These are phyloP conservation scores for Hippopotamus amphibius DNA, from an alignment of 2,113 vertebrate species.

Conservation along the genomic window DNA sequence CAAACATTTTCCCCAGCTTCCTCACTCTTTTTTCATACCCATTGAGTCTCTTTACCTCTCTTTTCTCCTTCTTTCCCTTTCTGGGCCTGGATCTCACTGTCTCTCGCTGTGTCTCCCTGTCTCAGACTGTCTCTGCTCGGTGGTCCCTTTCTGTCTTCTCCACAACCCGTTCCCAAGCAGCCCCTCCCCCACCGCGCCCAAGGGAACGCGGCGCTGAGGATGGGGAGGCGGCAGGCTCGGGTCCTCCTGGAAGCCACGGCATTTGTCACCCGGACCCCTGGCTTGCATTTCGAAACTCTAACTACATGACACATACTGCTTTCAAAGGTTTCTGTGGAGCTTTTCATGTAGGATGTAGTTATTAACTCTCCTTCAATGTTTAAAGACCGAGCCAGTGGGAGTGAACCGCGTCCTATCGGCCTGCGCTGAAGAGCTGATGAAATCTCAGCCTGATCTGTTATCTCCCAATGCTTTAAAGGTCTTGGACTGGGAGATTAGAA, in stretches of 20 bases:
- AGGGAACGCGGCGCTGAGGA: neutral
- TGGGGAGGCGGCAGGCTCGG: neutral
- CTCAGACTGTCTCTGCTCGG: neutral
- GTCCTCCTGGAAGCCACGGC: neutral
- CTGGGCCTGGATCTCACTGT: neutral
- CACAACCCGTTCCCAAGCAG: neutral
- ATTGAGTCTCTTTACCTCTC: neutral
- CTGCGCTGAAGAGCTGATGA: slow-evolving; percentile 85
- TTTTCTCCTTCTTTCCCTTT: neutral
- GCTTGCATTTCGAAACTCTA: neutral
- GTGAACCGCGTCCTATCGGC: slow-evolving; percentile 78
- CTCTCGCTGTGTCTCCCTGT: neutral
- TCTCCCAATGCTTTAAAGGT: slow-evolving; percentile 89
- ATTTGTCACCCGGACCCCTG: neutral
- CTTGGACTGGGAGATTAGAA: slow-evolving; percentile 90
- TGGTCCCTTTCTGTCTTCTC: neutral
- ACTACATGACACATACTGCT: slow-evolving; percentile 69
- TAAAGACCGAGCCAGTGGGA: slow-evolving; percentile 82
- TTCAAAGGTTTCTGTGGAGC: slow-evolving; percentile 81
- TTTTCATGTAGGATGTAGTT: slow-evolving; percentile 81
- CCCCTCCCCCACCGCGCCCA: too few species aligned
- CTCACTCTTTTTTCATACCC: neutral
- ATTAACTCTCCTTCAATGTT: slow-evolving; percentile 83
- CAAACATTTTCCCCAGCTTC: neutral
- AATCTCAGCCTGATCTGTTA: slow-evolving; percentile 90